Conservation (phyloP, 2,797 vertebrate species). For the Acanthopagrus latus region DNA sequence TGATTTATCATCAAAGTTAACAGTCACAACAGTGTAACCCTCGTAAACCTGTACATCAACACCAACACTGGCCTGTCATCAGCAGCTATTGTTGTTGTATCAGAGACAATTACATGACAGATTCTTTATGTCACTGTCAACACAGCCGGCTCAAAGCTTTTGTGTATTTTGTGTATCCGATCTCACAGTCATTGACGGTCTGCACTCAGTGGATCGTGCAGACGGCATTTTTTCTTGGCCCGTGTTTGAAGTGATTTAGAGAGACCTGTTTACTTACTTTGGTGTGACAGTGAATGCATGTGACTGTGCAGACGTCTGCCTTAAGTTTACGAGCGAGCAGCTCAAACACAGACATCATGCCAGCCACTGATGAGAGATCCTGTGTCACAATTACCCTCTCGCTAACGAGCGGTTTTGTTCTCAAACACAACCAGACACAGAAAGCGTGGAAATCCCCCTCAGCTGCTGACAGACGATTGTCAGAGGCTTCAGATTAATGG, state of each 20-base stretch:
- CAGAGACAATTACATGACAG: conserved; percentile 51
- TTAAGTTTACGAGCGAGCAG: conserved; percentile 16
- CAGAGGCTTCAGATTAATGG: conserved; percentile 75
- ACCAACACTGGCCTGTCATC: conserved; percentile 49
- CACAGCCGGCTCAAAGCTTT: conserved; percentile 40
- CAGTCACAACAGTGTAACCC: conserved; percentile 20
- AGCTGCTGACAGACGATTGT: conserved; percentile 75
- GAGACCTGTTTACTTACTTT: conserved; percentile 19
- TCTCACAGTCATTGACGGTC: conserved; percentile 42
- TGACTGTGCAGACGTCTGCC: background rate
- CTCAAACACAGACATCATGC: conserved; percentile 34
- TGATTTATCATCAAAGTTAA: conserved; percentile 1
- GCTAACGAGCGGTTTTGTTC: conserved; percentile 71
- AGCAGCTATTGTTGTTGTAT: conserved; percentile 53
- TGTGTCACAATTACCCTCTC: conserved; percentile 40
- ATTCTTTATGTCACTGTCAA: conserved; percentile 55
- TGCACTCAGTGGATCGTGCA: conserved; percentile 29
- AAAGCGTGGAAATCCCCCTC: conserved; percentile 70
- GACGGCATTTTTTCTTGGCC: conserved; percentile 30
- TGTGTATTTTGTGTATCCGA: conserved; percentile 32
- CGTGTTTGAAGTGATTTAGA: conserved; percentile 29
- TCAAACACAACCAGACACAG: conserved; percentile 46
- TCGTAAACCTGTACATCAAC: conserved; percentile 13
- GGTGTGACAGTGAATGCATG: conserved; percentile 26
- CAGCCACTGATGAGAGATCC: conserved; percentile 60